A percentile compares a stretch with the other conserved stretches of the same genome.
phyloP scores from a whole-genome alignment of 2,113 vertebrate genomes.

The Dolichallabes microphthalmus region DNA sequence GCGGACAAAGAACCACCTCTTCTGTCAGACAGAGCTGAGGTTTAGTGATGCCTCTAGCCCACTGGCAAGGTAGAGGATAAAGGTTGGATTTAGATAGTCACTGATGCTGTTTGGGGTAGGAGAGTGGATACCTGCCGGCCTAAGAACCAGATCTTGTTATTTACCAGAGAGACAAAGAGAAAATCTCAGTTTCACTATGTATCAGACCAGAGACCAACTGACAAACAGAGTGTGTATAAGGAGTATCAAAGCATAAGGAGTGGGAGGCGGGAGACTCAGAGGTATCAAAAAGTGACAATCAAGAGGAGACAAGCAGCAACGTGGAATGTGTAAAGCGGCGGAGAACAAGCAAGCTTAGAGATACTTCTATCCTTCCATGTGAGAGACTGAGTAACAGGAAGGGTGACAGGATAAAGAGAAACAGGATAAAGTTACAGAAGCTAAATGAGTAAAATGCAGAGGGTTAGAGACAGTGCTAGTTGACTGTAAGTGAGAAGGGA shows the following conservation, averaged over 20 bases:
- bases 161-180: slow-evolving; percentile 35
- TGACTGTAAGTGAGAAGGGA: background rate
- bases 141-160: slow-evolving; percentile 49
- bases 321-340: slow-evolving; percentile 31
- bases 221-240: slow-evolving; percentile 13
- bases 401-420: slow-evolving; percentile 24
- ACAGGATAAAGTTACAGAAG: background rate
- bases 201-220: slow-evolving; percentile 33
- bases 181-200: slow-evolving; percentile 41
- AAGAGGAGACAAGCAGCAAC: slow-evolving; percentile 41
- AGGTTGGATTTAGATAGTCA: slow-evolving; percentile 48
- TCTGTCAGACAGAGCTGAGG: slow-evolving; percentile 34
- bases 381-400: slow-evolving; percentile 17
- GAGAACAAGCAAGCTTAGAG: slow-evolving; percentile 31
- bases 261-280: slow-evolving; percentile 26
- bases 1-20: slow-evolving; percentile 27
- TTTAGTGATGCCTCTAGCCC: slow-evolving; percentile 28
- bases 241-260: slow-evolving; percentile 45
- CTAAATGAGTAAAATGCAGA: background rate
- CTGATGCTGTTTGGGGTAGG: slow-evolving; percentile 27
- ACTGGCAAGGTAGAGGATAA: slow-evolving; percentile 34
- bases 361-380: slow-evolving; percentile 30
- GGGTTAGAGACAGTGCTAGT: background rate
- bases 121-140: slow-evolving; percentile 47
- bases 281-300: slow-evolving; percentile 36